phyloP scores from a whole-genome alignment of 1,140 invertebrate genomes.

The Chelonus insularis region DNA sequence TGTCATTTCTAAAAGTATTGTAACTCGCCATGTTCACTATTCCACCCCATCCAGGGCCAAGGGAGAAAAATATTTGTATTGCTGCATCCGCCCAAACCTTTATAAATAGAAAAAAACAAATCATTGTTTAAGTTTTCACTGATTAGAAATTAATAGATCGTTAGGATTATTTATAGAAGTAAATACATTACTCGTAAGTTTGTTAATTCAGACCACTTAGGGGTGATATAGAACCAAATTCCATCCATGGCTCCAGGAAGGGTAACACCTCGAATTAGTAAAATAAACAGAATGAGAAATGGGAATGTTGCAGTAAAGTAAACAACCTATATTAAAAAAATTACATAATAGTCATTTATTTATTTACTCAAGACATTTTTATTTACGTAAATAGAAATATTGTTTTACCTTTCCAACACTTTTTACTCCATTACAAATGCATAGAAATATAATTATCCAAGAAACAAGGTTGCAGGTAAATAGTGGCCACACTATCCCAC shows the following conservation, averaged over 20 bases:
- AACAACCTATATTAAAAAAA: constrained; percentile 71
- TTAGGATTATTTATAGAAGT: too few relatives aligned
- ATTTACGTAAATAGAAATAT: not conserved
- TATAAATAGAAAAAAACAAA: constrained; percentile 26
- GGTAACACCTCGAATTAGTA: constrained; percentile 75
- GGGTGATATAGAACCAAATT: constrained; percentile 80
- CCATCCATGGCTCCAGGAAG: constrained; percentile 77
- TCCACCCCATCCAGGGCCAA: constrained; percentile 90
- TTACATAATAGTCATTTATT: too few relatives aligned
- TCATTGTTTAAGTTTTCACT: not conserved
- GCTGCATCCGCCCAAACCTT: constrained; percentile 93
- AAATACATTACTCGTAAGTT: constrained; percentile 63
- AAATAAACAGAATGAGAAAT: constrained; percentile 74
- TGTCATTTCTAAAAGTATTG: constrained; percentile 86
- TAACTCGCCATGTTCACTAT: constrained; percentile 88
- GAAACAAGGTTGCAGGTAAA: constrained; percentile 69
- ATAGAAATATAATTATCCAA: constrained; percentile 80
- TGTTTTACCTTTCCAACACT: constrained; percentile 67
- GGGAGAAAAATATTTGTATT: constrained; percentile 88
- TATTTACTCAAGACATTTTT: not conserved
- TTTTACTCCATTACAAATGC: constrained; percentile 80
- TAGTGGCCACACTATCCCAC: constrained; percentile 73
- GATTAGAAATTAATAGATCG: too few relatives aligned
- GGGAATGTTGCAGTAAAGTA: constrained; percentile 87
- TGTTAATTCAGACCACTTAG: constrained; percentile 74